Percentiles rank a stretch among this genome's conserved stretches.
phyloP scores from a whole-genome alignment of 2,113 vertebrate species.

The Marmota flaviventris region DNA sequence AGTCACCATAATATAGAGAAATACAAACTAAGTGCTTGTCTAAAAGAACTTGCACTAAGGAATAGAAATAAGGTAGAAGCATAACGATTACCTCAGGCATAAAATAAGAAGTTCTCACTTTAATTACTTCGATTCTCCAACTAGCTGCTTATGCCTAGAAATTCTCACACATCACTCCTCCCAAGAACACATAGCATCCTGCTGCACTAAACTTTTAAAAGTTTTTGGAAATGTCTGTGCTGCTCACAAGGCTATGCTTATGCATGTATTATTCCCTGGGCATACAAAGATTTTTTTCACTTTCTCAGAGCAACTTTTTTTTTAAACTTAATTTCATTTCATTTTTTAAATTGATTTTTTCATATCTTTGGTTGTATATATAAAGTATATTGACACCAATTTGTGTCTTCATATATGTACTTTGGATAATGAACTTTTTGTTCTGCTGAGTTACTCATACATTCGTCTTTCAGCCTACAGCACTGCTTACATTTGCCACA shows the following conservation, averaged over 20 bases:
- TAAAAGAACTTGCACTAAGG: background rate
- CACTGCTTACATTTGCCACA: background rate
- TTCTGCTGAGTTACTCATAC: background rate
- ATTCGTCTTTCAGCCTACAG: background rate
- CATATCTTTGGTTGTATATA: too few relatives aligned
- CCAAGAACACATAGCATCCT: background rate
- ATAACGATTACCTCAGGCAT: background rate
- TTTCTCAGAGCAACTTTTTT: background rate
- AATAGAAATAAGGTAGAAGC: background rate
- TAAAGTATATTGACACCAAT: too few relatives aligned
- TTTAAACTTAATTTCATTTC: too few relatives aligned
- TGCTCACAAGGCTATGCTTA: background rate
- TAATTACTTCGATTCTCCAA: background rate
- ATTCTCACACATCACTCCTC: background rate
- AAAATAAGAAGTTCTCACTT: background rate
- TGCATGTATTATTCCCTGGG: background rate
- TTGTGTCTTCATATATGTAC: too few relatives aligned
- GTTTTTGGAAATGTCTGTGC: conserved; percentile 31
- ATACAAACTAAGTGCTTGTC: background rate
- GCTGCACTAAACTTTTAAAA: background rate
- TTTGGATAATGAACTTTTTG: background rate
- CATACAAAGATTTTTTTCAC: background rate
- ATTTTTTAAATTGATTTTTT: too few relatives aligned
- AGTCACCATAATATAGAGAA: background rate
- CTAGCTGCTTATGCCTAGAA: background rate